Evolutionary conservation across 2,888 invertebrate genomes (phyloP).

Genomic region (Chrysotoxum bicinctum): DNA sequence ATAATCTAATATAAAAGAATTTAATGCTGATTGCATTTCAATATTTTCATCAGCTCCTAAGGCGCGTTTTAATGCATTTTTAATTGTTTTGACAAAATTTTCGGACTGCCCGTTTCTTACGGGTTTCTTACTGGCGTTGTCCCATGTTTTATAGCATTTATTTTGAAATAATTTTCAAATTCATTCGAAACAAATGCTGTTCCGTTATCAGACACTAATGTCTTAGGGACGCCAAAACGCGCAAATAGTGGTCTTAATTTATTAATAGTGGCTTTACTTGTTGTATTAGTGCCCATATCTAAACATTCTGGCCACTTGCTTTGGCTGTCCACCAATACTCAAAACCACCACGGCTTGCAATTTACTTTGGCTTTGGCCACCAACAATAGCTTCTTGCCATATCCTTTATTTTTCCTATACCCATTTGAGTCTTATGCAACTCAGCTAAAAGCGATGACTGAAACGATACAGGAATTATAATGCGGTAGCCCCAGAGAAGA

Average conservation of each 20-base stretch:
- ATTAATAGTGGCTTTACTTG: neutral
- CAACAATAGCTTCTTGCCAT: conserved; percentile 45
- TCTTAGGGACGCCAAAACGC: neutral
- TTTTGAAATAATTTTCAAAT: no score
- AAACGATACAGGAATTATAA: conserved; percentile 37
- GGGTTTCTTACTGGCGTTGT: no score
- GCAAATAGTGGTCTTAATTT: neutral
- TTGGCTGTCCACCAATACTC: conserved; percentile 73
- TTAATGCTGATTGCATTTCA: neutral
- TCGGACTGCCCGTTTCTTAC: neutral
- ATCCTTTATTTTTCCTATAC: conserved; percentile 43
- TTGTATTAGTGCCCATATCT: no score
- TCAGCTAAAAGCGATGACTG: conserved; percentile 43
- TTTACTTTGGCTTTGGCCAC: conserved; percentile 47
- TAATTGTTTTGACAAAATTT: conserved; percentile 2
- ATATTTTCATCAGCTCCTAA: neutral
- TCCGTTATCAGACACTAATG: neutral
- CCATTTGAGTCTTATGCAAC: conserved; percentile 53
- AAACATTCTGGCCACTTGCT: conserved; percentile 74
- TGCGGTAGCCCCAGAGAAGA: conserved; percentile 55
- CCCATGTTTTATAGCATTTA: no score
- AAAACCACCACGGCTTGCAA: conserved; percentile 37
- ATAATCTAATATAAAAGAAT: conserved; percentile 24
- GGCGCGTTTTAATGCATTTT: conserved; percentile 20
- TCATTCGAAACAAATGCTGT: neutral